phyloP scores from a whole-genome alignment of 92 coral and sea anemone genomes.

The Paramuricea clavata region DNA sequence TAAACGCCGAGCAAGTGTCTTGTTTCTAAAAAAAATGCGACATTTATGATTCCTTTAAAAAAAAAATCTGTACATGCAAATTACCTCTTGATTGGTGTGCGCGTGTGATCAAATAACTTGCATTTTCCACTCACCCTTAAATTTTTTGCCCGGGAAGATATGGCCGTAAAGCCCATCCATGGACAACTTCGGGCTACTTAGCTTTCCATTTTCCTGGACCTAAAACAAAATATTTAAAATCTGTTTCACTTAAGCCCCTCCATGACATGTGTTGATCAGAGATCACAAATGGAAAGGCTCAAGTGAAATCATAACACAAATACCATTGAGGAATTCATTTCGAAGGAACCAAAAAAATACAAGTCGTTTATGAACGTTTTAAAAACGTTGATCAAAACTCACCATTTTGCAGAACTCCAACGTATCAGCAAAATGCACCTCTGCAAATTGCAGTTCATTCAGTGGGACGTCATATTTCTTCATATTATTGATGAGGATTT shows the following conservation, averaged over 20 bases:
- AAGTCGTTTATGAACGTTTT: no score
- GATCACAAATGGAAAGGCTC: no score
- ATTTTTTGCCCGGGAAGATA: slow-evolving; percentile 12
- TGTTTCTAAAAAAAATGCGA: no score
- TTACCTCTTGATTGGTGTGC: not conserved
- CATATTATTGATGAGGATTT: slow-evolving; percentile 17
- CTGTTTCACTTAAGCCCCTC: no score
- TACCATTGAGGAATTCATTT: no score
- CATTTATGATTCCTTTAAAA: not conserved
- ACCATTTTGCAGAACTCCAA: no score
- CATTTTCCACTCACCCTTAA: slow-evolving; percentile 33
- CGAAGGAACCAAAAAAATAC: no score
- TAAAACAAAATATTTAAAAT: slow-evolving; percentile 5
- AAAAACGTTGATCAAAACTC: no score
- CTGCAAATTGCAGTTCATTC: not conserved
- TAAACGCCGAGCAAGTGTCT: no score
- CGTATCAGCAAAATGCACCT: slow-evolving; percentile 27
- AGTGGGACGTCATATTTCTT: slow-evolving; percentile 5
- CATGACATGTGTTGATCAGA: no score
- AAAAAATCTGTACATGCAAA: not conserved
- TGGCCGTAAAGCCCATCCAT: slow-evolving; percentile 19
- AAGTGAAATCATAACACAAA: no score
- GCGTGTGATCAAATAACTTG: slow-evolving; percentile 5
- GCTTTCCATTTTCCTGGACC: not conserved
- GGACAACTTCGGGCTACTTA: not conserved